These are phyloP conservation scores for Calycopis cecrops DNA, from an alignment of 1,140 invertebrate species.

Conservation along the genomic window DNA sequence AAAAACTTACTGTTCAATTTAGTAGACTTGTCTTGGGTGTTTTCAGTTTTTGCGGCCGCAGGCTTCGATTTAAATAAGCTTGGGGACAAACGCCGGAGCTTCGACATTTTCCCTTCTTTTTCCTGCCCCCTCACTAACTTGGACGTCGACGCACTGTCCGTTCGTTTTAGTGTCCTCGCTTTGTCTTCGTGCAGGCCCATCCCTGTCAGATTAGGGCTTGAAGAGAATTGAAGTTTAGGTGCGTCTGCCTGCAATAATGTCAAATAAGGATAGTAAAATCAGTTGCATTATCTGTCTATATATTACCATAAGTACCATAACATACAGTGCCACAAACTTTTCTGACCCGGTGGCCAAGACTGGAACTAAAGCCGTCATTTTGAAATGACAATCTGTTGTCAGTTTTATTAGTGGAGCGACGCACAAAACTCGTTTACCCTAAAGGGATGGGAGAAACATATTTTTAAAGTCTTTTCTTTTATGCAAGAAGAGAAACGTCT, in stretches of 20 bases:
- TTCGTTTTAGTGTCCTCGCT: conserved; percentile 36
- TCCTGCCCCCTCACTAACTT: conserved; percentile 34
- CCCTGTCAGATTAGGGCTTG: conserved; percentile 53
- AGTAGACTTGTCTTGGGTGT: conserved; percentile 32
- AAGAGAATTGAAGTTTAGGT: conserved; percentile 51
- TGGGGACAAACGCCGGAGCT: conserved; percentile 43
- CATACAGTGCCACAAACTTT: too few species aligned
- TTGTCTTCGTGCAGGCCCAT: conserved; percentile 38
- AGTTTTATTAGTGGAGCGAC: too few species aligned
- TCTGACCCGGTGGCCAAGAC: too few species aligned
- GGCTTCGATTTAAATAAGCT: conserved; percentile 45
- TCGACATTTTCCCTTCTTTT: conserved; percentile 38
- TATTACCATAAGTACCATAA: too few species aligned
- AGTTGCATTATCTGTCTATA: background rate
- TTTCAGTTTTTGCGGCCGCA: conserved; percentile 31
- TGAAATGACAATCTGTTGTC: too few species aligned
- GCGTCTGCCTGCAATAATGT: conserved; percentile 3
- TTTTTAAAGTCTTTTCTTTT: too few species aligned
- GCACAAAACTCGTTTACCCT: too few species aligned
- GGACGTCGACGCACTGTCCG: conserved; percentile 54
- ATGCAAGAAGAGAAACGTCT: too few species aligned
- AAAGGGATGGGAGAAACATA: too few species aligned
- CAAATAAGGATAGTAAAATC: background rate
- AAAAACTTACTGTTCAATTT: conserved; percentile 48
- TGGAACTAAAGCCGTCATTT: too few species aligned